phyloP scores from a whole-genome alignment of 2,888 invertebrate species.

The Griposia aprilina region DNA sequence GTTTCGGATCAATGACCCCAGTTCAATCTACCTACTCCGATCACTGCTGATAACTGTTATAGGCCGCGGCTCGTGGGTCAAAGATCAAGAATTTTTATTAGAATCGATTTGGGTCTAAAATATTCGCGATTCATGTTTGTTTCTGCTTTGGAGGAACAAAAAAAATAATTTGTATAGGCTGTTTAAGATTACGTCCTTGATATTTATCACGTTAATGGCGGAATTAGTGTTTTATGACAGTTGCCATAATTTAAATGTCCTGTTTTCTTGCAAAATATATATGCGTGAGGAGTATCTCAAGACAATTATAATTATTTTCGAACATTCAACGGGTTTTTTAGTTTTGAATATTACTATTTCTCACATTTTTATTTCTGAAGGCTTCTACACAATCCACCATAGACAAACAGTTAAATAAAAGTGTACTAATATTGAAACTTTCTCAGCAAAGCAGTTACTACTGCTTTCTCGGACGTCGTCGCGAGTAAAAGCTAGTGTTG shows the following conservation, averaged over 20 bases:
- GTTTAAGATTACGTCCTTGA: background rate
- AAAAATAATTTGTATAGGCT: background rate
- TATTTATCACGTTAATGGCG: slow-evolving; percentile 9
- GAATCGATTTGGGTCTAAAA: background rate
- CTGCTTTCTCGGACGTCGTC: slow-evolving; percentile 39
- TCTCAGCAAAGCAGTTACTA: slow-evolving; percentile 21
- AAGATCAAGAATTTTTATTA: slow-evolving; percentile 33
- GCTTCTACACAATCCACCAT: background rate
- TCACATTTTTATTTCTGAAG: background rate
- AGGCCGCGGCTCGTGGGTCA: slow-evolving; percentile 1
- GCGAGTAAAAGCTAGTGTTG: slow-evolving; percentile 26
- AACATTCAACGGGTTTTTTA: too few relatives aligned
- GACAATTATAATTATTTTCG: background rate
- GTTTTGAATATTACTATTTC: too few relatives aligned
- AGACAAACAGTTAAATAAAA: slow-evolving; percentile 4
- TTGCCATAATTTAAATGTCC: background rate
- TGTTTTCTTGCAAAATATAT: background rate
- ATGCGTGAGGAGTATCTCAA: background rate
- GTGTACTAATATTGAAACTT: slow-evolving; percentile 23
- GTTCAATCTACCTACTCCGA: too few relatives aligned
- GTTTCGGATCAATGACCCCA: too few relatives aligned
- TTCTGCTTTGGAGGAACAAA: background rate
- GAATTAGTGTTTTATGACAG: background rate
- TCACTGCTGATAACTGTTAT: slow-evolving; percentile 29
- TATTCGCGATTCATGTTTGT: slow-evolving; percentile 2